A percentile compares a stretch with the other conserved stretches of the same genome.
Conservation (phyloP, 2,888 invertebrate genomes). For the Sepiola atlantica region DNA sequence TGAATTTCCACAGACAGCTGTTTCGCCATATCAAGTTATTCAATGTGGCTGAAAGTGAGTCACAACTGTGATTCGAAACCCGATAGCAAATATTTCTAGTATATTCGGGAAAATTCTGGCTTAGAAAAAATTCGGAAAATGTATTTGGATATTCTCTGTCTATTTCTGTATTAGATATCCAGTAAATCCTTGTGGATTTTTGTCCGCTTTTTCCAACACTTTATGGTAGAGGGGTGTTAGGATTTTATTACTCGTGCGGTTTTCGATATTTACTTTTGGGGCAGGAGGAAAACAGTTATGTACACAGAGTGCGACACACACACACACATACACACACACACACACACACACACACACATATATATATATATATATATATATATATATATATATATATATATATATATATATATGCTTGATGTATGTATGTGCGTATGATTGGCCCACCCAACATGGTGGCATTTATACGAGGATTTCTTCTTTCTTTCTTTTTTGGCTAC, state of each 20-base stretch:
- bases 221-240: background rate
- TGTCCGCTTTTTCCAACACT: background rate
- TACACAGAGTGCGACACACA: background rate
- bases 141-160: background rate
- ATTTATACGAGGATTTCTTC: background rate
- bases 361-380: background rate
- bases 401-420: background rate
- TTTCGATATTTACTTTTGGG: background rate
- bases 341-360: slow-evolving; percentile 12
- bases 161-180: background rate
- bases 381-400: background rate
- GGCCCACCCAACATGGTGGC: background rate
- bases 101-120: background rate
- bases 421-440: background rate
- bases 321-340: background rate
- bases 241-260: background rate
- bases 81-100: background rate
- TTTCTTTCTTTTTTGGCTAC: background rate
- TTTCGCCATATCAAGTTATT: background rate
- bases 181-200: background rate
- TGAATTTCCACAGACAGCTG: too few species aligned
- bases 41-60: too few species aligned
- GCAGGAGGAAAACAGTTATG: background rate
- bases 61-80: too few species aligned
- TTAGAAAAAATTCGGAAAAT: background rate